Conservation (phyloP, 2,797 vertebrate genomes). For the Hafferia zeledoni region DNA sequence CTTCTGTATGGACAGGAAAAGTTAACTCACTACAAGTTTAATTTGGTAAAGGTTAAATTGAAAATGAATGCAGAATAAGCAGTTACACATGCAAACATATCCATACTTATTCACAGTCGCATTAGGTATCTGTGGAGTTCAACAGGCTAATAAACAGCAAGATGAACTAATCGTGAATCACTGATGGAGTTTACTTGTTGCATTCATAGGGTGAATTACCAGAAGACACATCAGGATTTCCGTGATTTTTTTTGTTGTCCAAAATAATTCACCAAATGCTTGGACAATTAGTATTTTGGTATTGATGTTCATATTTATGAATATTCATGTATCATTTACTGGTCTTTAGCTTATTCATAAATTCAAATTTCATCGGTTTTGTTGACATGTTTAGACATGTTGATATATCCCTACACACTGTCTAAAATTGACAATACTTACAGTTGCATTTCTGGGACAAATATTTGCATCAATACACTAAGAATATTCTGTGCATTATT, state of each 20-base stretch:
- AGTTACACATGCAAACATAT: background rate
- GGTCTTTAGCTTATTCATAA: background rate
- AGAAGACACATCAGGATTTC: background rate
- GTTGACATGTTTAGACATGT: background rate
- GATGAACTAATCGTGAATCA: background rate
- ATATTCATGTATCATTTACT: background rate
- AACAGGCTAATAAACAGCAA: background rate
- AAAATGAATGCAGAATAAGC: background rate
- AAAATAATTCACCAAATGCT: background rate
- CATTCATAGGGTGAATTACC: background rate
- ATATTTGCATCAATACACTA: background rate
- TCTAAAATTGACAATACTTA: background rate
- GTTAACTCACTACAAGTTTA: background rate
- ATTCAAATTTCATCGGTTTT: background rate
- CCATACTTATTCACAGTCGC: background rate
- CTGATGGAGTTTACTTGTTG: background rate
- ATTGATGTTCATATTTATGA: background rate
- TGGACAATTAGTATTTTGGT: background rate
- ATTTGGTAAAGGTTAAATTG: background rate
- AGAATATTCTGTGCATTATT: background rate
- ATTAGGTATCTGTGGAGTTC: background rate
- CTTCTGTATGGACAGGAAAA: background rate
- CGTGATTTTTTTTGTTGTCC: background rate
- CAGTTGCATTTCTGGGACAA: background rate
- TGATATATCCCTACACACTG: background rate